Percentiles rank a stretch among this genome's conserved stretches.
These are phyloP conservation scores for Hipposideros armiger DNA, from an alignment of 2,113 vertebrate species.

Conservation along the genomic window DNA sequence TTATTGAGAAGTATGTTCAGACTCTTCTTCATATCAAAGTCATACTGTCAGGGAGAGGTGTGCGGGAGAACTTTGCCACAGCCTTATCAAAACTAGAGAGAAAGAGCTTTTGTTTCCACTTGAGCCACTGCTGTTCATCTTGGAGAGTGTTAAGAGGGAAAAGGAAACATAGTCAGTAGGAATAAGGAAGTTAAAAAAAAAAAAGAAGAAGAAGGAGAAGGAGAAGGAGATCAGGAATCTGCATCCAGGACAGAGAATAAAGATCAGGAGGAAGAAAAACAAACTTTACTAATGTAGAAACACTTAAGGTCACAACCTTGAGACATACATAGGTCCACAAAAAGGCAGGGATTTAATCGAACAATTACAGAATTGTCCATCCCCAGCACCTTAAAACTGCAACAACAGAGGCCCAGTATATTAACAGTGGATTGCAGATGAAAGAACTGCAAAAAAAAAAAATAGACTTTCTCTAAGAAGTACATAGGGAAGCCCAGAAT, in stretches of 20 bases:
- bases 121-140: background rate
- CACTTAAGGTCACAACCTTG: background rate
- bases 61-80: background rate
- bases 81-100: background rate
- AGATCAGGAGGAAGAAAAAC: background rate
- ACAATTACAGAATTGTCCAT: background rate
- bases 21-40: background rate
- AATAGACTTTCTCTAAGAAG: background rate
- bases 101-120: background rate
- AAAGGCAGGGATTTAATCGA: background rate
- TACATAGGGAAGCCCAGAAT: background rate
- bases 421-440: background rate
- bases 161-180: background rate
- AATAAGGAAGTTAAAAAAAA: background rate
- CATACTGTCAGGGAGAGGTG: rapidly evolving
- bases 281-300: background rate
- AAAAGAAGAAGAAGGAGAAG: too few species aligned
- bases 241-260: background rate
- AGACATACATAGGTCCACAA: background rate
- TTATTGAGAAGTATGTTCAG: background rate
- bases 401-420: background rate
- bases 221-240: background rate
- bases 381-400: background rate
- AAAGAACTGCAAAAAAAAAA: background rate
- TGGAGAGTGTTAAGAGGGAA: background rate